Evolutionary conservation across 1,140 invertebrate species (phyloP).

Genomic region (Anastatus disparis): DNA sequence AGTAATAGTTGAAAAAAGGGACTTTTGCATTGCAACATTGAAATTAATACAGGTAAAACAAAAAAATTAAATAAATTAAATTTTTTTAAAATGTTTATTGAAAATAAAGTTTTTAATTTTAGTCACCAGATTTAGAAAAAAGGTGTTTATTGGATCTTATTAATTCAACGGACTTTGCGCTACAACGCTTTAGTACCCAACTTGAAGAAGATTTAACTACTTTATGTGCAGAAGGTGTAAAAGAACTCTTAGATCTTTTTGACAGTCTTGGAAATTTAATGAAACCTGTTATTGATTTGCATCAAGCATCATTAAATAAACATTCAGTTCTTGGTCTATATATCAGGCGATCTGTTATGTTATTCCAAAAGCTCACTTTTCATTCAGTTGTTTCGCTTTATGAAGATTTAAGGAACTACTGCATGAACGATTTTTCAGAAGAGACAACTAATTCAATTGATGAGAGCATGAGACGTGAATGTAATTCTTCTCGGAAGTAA

Average conservation of each 20-base stretch:
- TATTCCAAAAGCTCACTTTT: slow-evolving; percentile 85
- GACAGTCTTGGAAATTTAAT: slow-evolving; percentile 68
- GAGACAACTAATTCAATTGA: background rate
- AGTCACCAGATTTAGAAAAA: slow-evolving; percentile 75
- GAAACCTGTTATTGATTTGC: slow-evolving; percentile 58
- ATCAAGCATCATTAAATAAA: slow-evolving; percentile 59
- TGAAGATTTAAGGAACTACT: slow-evolving; percentile 72
- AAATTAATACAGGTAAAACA: slow-evolving; percentile 72
- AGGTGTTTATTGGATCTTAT: slow-evolving; percentile 69
- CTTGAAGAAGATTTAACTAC: slow-evolving; percentile 69
- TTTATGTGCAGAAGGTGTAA: slow-evolving; percentile 69
- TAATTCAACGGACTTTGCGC: slow-evolving; percentile 66
- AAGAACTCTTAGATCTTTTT: slow-evolving; percentile 73
- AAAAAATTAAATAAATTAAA: background rate
- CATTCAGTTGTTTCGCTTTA: slow-evolving; percentile 79
- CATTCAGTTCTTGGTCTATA: slow-evolving; percentile 76
- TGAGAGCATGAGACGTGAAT: background rate
- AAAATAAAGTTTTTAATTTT: slow-evolving; percentile 41
- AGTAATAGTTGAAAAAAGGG: slow-evolving; percentile 61
- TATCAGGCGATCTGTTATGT: slow-evolving; percentile 80
- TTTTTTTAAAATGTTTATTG: slow-evolving; percentile 12
- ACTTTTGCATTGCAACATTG: slow-evolving; percentile 73
- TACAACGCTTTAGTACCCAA: slow-evolving; percentile 66
- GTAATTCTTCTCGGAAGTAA: background rate
- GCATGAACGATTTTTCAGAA: slow-evolving; percentile 36